Evolutionary conservation across 1,140 invertebrate genomes (phyloP).

Genomic region (Goniozus legneri): DNA sequence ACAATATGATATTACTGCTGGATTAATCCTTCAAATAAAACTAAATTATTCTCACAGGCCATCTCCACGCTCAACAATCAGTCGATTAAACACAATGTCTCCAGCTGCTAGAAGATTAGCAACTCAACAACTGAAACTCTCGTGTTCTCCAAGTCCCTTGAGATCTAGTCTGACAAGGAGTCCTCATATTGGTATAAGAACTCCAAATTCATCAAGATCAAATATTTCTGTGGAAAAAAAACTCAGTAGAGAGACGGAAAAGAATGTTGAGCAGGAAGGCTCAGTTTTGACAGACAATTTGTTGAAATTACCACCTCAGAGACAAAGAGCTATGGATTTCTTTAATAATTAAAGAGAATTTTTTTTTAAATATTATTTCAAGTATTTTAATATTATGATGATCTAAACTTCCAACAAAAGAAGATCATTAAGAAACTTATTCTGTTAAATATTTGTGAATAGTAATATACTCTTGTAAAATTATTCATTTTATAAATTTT

Average conservation of each 20-base stretch:
- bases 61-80: conserved; percentile 63
- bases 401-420: too few relatives aligned
- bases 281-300: conserved; percentile 51
- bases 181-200: conserved; percentile 46
- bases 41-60: conserved; percentile 44
- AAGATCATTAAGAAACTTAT: too few relatives aligned
- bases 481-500: too few relatives aligned
- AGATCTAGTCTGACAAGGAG: conserved; percentile 42
- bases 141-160: conserved; percentile 50
- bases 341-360: conserved; percentile 38
- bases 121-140: conserved; percentile 57
- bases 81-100: conserved; percentile 86
- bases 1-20: too few relatives aligned
- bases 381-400: too few relatives aligned
- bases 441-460: too few relatives aligned
- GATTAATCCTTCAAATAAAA: conserved; percentile 10
- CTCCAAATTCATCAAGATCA: conserved; percentile 41
- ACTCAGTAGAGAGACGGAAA: conserved; percentile 6
- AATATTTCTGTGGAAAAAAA: conserved; percentile 33
- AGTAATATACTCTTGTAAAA: too few relatives aligned
- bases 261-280: conserved; percentile 7
- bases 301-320: conserved; percentile 45
- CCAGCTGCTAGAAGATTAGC: conserved; percentile 87
- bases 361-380: too few relatives aligned
- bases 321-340: conserved; percentile 49